These are phyloP conservation scores for Proctacanthus coquilletti DNA, from an alignment of 1,140 invertebrate genomes.

Conservation along the genomic window DNA sequence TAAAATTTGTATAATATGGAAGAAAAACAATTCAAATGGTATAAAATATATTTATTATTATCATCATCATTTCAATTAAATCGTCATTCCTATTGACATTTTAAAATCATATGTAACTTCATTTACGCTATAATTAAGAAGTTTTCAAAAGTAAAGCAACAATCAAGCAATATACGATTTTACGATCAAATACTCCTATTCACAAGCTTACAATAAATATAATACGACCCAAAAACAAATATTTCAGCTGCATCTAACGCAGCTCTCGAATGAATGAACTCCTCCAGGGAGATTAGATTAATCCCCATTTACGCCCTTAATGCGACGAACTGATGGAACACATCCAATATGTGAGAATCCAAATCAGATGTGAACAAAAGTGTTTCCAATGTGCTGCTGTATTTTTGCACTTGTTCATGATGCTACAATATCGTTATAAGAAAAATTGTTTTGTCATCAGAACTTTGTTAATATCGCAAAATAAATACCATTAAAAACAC, in stretches of 20 bases:
- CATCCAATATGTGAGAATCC: constrained; percentile 88
- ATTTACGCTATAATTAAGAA: no score
- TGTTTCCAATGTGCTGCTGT: constrained; percentile 85
- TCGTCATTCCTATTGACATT: no score
- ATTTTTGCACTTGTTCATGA: constrained; percentile 95
- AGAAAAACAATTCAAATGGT: no score
- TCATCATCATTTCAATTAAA: no score
- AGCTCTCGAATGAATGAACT: no score
- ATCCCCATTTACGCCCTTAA: constrained; percentile 28
- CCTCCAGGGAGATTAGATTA: no score
- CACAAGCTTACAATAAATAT: not conserved
- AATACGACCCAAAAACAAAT: not conserved
- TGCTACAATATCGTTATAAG: constrained; percentile 47
- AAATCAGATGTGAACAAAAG: constrained; percentile 91
- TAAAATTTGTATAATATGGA: no score
- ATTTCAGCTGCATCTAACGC: not conserved
- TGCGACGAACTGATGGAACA: constrained; percentile 91
- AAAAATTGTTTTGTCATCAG: not conserved
- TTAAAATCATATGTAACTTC: no score
- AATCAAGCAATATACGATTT: not conserved
- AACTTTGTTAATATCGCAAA: no score
- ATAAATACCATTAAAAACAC: constrained; percentile 77
- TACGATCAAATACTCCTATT: not conserved
- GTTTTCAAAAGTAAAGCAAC: not conserved
- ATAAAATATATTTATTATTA: no score